Conservation (phyloP, 2,113 vertebrate genomes). For the Nanger granti region DNA sequence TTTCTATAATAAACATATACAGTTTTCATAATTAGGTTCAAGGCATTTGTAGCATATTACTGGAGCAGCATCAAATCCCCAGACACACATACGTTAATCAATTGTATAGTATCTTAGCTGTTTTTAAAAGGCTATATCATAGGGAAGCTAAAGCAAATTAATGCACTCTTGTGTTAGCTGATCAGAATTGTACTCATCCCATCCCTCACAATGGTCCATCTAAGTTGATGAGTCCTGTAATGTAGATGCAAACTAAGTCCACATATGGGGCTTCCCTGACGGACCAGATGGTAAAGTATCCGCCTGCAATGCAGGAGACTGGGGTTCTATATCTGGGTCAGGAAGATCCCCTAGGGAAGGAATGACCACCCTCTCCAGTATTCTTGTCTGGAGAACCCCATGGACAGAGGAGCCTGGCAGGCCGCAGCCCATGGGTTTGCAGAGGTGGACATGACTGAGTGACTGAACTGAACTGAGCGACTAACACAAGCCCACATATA, state of each 20-base stretch:
- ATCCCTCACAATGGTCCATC: background rate
- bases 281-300: background rate
- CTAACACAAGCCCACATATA: background rate
- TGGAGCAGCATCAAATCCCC: background rate
- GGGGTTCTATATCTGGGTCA: background rate
- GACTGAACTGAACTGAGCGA: fast-evolving
- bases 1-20: background rate
- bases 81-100: background rate
- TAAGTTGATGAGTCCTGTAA: background rate
- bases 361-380: background rate
- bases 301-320: background rate
- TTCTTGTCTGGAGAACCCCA: background rate
- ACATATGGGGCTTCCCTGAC: background rate
- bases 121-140: background rate
- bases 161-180: background rate
- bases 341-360: background rate
- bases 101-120: background rate
- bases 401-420: background rate
- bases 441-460: background rate
- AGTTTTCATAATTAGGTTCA: slow-evolving; percentile 2
- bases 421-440: background rate
- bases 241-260: background rate
- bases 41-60: background rate
- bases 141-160: background rate
- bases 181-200: background rate